These are phyloP conservation scores for Scomber colias DNA, from an alignment of 2,113 vertebrate genomes.

Conservation along the genomic window DNA sequence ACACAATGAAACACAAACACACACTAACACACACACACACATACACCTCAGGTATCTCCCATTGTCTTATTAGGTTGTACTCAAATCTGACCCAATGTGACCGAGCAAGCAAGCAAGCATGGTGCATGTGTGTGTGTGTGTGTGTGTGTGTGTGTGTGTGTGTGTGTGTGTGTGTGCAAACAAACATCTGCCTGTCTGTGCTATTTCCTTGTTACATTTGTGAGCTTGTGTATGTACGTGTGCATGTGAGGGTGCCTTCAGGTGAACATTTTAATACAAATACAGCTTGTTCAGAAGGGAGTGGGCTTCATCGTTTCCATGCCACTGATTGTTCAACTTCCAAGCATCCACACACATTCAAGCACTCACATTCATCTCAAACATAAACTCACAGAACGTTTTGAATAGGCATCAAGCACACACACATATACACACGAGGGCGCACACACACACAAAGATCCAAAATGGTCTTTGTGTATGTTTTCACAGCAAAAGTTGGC, in stretches of 20 bases:
- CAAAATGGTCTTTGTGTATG: constrained; percentile 48
- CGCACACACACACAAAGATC: constrained; percentile 19
- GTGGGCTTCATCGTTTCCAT: constrained; percentile 35
- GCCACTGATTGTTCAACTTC: constrained; percentile 34
- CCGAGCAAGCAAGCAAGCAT: not conserved
- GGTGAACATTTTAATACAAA: constrained; percentile 3
- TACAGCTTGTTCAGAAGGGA: constrained; percentile 18
- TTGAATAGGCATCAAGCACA: constrained; percentile 32
- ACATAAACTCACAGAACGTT: constrained; percentile 30
- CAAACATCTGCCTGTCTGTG: not conserved
- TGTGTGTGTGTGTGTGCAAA: not conserved
- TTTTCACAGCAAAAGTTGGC: constrained; percentile 61
- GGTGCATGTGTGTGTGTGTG: not conserved
- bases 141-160: not conserved
- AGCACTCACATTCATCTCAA: constrained; percentile 11
- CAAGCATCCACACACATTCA: constrained; percentile 5
- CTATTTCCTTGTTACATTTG: not conserved
- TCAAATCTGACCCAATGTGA: constrained; percentile 23
- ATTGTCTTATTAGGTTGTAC: constrained; percentile 9
- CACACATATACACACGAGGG: not conserved
- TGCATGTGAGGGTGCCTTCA: not conserved
- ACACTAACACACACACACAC: constrained; percentile 22
- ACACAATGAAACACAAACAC: constrained; percentile 22
- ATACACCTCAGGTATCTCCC: constrained; percentile 5
- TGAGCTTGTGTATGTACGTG: not conserved